phyloP scores from a whole-genome alignment of 2,797 vertebrate genomes.

The Columba guinea region DNA sequence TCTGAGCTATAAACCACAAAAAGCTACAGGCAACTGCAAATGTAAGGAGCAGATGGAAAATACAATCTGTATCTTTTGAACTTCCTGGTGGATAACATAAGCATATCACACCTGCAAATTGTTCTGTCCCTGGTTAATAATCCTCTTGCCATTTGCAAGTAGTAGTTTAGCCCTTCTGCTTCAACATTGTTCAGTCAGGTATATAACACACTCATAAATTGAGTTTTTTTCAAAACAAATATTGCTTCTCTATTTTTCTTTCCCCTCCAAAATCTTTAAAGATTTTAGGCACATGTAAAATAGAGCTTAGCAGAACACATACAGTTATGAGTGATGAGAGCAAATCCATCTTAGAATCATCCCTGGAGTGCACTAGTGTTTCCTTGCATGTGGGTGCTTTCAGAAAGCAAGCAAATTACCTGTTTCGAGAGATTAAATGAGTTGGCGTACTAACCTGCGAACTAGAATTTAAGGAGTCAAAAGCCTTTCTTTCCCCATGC shows the following conservation, averaged over 20 bases:
- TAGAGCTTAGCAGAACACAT: background rate
- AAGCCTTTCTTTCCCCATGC: constrained; percentile 6
- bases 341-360: constrained; percentile 63
- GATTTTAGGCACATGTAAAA: constrained; percentile 23
- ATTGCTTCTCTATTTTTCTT: background rate
- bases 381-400: constrained; percentile 65
- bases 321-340: constrained; percentile 11
- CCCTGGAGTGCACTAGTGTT: constrained; percentile 63
- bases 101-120: background rate
- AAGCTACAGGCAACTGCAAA: background rate
- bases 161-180: background rate
- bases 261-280: background rate
- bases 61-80: background rate
- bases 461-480: constrained; percentile 68
- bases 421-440: constrained; percentile 65
- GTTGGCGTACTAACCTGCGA: constrained; percentile 37
- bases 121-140: background rate
- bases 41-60: background rate
- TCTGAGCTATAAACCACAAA: background rate
- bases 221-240: constrained; percentile 8
- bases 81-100: background rate
- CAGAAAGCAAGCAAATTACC: constrained; percentile 68
- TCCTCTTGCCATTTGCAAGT: background rate
- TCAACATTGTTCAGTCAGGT: background rate
- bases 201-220: background rate